Evolutionary conservation across 2,888 invertebrate species (phyloP), one percentile per base, ranked within the genome.

Genomic region (Clusia tigrina): DNA sequence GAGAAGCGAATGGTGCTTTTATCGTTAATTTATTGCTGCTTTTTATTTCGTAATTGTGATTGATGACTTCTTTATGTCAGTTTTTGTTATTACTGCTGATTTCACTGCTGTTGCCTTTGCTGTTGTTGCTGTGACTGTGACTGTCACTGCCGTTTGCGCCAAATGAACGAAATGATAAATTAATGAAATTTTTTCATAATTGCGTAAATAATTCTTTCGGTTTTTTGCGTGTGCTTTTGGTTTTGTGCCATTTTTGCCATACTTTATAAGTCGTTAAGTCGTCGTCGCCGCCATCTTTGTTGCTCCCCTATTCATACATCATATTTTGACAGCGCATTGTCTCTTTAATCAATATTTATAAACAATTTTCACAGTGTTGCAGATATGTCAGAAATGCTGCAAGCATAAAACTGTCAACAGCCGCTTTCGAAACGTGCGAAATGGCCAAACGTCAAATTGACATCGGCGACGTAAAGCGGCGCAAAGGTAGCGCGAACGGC

Each of bases 41-140:
- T 73, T 74, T 74, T 74, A 75, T 78, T 79, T 78, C 76, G 78
- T 80, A 80, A 80, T 80, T 80, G 78, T 80, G 80, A 80, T 80
- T 80, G 80, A 80, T 80, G 79, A 78, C 74, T 74, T 71, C 76
- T 76, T 71, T 74, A 73, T 77, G 74, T 77, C 76, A 74, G 67
- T 72, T 70, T 72, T 70, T 38, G 37, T 56, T 54, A 48, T 60
- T 32, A 32, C 38, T 60, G 51, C 42, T 56, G 52, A 32, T 24
- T 26, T 42, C 38, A 22, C 9, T 54, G 10, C n/a, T 55, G 25
- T 54, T 60, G 10, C 18, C 46, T 17, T 54, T 65, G 67, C n/a
- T 54, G 65, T 64, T 66, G 65, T 64, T 38, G 46, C 42, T 48
- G 65, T 48, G 46, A 46, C 38, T 57, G 63, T 54, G 52, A 64